A percentile compares a stretch with the other conserved stretches of the same genome.
These are phyloP conservation scores for Sebastes ruberrimus DNA, from an alignment of 2,797 vertebrate genomes.

Conservation along the genomic window DNA sequence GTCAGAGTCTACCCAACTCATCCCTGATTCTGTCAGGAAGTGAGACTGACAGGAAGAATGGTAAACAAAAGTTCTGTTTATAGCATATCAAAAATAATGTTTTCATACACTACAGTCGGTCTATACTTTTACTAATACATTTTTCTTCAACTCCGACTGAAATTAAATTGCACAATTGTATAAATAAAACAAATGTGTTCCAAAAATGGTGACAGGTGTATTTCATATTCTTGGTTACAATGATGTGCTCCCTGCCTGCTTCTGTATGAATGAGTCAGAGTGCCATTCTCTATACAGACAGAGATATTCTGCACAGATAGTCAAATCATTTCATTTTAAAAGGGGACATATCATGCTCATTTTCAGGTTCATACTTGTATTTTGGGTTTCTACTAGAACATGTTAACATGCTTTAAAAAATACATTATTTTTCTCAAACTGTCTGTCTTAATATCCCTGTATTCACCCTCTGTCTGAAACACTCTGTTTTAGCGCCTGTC, in stretches of 20 bases:
- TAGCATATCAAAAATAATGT: not conserved
- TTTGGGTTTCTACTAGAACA: too few species aligned
- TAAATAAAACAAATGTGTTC: not conserved
- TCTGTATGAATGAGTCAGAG: not conserved
- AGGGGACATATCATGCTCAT: not conserved
- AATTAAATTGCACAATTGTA: not conserved
- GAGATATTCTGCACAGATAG: not conserved
- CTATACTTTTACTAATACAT: not conserved
- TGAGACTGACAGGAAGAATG: slow-evolving; percentile 7
- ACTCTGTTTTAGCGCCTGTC: too few species aligned
- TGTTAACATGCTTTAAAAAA: not conserved
- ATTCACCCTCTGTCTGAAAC: too few species aligned
- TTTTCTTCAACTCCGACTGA: not conserved
- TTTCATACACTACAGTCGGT: not conserved
- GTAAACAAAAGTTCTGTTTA: not conserved
- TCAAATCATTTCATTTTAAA: not conserved
- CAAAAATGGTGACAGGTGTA: not conserved
- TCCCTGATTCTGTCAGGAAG: slow-evolving; percentile 18
- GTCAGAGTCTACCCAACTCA: slow-evolving; percentile 15
- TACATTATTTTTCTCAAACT: not conserved
- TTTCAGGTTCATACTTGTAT: not conserved
- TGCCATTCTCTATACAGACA: not conserved
- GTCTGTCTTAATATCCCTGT: too few species aligned
- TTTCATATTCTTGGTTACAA: not conserved
- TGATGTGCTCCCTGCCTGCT: not conserved